Evolutionary conservation across 2,888 invertebrate genomes (phyloP).

Genomic region (Mongoloraphidia duomilia): DNA sequence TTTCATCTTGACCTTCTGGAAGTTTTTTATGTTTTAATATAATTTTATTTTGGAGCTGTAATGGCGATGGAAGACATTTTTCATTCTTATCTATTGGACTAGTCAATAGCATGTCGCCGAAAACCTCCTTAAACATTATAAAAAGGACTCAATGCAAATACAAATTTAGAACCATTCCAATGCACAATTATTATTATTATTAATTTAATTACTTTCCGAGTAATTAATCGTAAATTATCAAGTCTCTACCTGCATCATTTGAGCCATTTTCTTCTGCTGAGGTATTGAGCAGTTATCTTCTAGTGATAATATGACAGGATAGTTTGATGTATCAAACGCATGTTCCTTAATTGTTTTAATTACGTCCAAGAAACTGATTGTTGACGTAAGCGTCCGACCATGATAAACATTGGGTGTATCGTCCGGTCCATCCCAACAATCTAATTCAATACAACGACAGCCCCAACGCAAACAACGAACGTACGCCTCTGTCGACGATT

Average conservation of each 20-base stretch:
- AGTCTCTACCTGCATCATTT: conserved; percentile 43
- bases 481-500: conserved; percentile 93
- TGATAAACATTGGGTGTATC: conserved; percentile 91
- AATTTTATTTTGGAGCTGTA: conserved; percentile 60
- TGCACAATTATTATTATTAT: too few relatives aligned
- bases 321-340: conserved; percentile 84
- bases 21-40: conserved; percentile 86
- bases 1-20: conserved; percentile 75
- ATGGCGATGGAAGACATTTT: conserved; percentile 66
- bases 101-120: conserved; percentile 70
- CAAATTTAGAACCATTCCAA: too few relatives aligned
- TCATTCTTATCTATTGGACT: conserved; percentile 70
- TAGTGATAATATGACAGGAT: conserved; percentile 78
- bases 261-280: conserved; percentile 83
- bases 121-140: conserved; percentile 42
- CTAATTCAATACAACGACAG: conserved; percentile 92
- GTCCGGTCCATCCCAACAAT: conserved; percentile 97
- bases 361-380: conserved; percentile 89
- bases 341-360: conserved; percentile 88
- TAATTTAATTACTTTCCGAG: not conserved
- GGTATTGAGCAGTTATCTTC: conserved; percentile 85
- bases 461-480: conserved; percentile 80
- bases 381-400: conserved; percentile 93
- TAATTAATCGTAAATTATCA: conserved; percentile 1
- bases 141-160: not conserved